Conservation (phyloP, 2,797 vertebrate species). For the Ctenopoma multispine region DNA sequence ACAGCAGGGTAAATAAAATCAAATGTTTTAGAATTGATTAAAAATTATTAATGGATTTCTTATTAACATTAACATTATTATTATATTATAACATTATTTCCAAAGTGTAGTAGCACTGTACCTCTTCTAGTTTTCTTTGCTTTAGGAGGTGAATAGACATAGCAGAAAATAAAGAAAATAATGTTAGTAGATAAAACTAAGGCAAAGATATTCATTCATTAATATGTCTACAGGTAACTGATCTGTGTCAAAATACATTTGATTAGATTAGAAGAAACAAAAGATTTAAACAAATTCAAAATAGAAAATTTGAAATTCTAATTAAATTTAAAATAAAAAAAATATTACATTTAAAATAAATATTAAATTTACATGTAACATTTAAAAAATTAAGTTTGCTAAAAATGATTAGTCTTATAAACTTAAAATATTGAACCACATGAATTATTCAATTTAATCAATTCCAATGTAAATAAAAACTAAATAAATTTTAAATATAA, state of each 20-base stretch:
- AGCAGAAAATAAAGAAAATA: constrained; percentile 32
- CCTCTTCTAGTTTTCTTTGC: constrained; percentile 77
- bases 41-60: neutral
- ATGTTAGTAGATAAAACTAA: no score
- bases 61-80: neutral
- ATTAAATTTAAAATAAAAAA: neutral
- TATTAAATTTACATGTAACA: no score
- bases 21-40: neutral
- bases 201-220: no score
- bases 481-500: no score
- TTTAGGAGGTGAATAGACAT: constrained; percentile 8
- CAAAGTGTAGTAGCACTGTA: constrained; percentile 31
- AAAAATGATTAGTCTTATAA: no score
- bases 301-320: neutral
- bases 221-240: neutral
- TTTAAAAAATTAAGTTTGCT: no score
- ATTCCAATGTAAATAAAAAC: no score
- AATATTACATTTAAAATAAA: no score
- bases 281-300: neutral
- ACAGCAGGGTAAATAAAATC: constrained; percentile 6
- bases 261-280: neutral
- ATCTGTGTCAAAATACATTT: neutral
- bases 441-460: no score
- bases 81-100: neutral
- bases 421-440: no score